Base-by-base conservation (phyloP, 2,113 vertebrate genomes). In the Spheniscus mendiculus region DNA sequence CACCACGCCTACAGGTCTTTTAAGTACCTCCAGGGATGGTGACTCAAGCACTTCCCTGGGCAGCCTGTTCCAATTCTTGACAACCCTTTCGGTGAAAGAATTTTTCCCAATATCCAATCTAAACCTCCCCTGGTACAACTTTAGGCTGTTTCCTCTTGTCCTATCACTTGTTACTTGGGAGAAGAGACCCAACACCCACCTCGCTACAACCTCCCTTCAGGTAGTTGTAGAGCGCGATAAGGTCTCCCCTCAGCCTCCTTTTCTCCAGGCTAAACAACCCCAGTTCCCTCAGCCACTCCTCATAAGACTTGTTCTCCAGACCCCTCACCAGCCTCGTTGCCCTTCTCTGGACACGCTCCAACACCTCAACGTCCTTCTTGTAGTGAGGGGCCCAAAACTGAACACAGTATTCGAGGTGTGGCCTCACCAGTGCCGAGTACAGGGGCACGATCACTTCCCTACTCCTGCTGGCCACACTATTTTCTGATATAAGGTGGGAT, bases 321-420 rank as follows among this genome's bases (percentile, higher is more conserved):
- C 8, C 6, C 26, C 12, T 36, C 34, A 22, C 34, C 25, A 58
- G 18, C 55, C 13, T 47, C 0, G 3, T 42, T 34, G 30, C 10
- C 6, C 12, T 63, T 63, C n/a, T 62, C 3, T 52, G 29, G 22
- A 40, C 5, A 5, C 0, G 1, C 17, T 79, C 16, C 47, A 63
- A 17, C 47, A 52, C 13, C 22, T 63, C 47, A 10, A 2, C 10
- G 47, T 40, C 61, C 11, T 3, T 81, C 4, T 22, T 55, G 6
- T 18, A 4, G 14, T 25, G 29, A 40, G 45, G 12, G 16, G 12
- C 29, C 59, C 59, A 40, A 52, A 63, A 34, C 21, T 26, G 29
- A 32, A 63, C 29, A 19, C 7, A 15, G 15, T 3, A 21, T 5
- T 52, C 1, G 1, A 78, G 38, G 6, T 69, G 32, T 0, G 0